Conservation (phyloP, 2,888 invertebrate species). For the Coecobrya sp. region DNA sequence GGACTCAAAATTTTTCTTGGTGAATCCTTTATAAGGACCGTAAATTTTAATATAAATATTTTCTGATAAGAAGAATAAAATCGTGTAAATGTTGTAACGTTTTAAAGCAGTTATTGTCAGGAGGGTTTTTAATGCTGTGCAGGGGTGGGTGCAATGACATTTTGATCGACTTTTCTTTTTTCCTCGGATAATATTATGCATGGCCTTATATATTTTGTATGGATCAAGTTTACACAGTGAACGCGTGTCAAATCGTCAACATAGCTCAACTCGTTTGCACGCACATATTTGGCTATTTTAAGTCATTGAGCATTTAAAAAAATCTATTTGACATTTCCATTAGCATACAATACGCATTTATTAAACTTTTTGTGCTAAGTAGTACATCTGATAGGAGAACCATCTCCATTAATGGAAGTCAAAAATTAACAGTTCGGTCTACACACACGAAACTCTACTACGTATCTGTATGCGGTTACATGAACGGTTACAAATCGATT, state of each 20-base stretch:
- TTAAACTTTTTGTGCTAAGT: background rate
- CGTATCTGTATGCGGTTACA: background rate
- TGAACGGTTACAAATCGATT: constrained; percentile 13
- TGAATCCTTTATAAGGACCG: constrained; percentile 41
- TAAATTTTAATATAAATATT: constrained; percentile 19
- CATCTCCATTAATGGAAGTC: constrained; percentile 44
- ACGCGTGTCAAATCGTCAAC: constrained; percentile 58
- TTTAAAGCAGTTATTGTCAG: constrained; percentile 30
- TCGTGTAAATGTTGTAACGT: background rate
- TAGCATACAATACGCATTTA: constrained; percentile 64
- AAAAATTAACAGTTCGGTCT: constrained; percentile 48
- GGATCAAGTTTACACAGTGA: constrained; percentile 11
- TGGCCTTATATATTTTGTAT: constrained; percentile 7
- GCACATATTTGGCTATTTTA: constrained; percentile 49
- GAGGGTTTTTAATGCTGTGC: background rate
- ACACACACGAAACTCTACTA: background rate
- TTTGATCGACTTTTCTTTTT: constrained; percentile 66
- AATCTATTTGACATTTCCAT: constrained; percentile 50
- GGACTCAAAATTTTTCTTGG: constrained; percentile 10
- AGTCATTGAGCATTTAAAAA: constrained; percentile 12
- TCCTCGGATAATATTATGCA: constrained; percentile 29
- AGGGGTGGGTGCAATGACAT: constrained; percentile 69
- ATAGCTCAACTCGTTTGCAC: background rate
- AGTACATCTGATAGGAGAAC: constrained; percentile 44
- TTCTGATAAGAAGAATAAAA: constrained; percentile 50